Evolutionary conservation across 1,140 invertebrate genomes (phyloP), one percentile per base, ranked within the genome.

Genomic region (Drosophila varians): DNA sequence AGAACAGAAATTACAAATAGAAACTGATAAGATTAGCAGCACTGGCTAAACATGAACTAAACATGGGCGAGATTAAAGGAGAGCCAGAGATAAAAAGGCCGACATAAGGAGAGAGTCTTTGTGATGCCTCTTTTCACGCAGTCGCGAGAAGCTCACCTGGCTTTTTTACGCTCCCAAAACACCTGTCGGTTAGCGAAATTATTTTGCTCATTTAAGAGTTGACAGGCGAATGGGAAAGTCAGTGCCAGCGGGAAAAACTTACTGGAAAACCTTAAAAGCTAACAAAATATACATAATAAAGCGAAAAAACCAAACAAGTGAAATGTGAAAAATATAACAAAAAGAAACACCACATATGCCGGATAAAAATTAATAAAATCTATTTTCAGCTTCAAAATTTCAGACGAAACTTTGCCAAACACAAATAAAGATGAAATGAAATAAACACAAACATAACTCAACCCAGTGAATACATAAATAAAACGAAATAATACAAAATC

Each of bases 21-120:
- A 57, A 51, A 52, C 60, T 80, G 74, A 82, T 82, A 83, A 82
- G 76, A 79, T 79, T 71, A 71, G 26, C 36, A 45, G 42, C 28
- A 31, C 12, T 14, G 31, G 31, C 55, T 56, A 77, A 77, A 77
- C 69, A 73, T 68, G 42, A 48, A 38, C 55, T 14, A 70, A 80
- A 61, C 71, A 74, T 42, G 31, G 40, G 34, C 42, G 18, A 52
- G 65, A 70, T 57, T 62, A 72, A 36, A 19, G 18, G 28, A 42
- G 19, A 19, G 12, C n/a, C 28, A 43, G 14, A 36, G 25, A 72
- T 34, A 61, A 8, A n/a, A 49, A 53, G 2, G 21, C 47, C 23
- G 40, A 18, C 5, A 11, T 14, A n/a, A 19, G 21, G n/a, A 34
- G 11, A 45, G 46, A n/a, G 16, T 21, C 21, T 21, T 31, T 31